Percentiles rank a stretch among this genome's conserved stretches.
Conservation (phyloP, 2,113 vertebrate species). For the Mirza zaza region DNA sequence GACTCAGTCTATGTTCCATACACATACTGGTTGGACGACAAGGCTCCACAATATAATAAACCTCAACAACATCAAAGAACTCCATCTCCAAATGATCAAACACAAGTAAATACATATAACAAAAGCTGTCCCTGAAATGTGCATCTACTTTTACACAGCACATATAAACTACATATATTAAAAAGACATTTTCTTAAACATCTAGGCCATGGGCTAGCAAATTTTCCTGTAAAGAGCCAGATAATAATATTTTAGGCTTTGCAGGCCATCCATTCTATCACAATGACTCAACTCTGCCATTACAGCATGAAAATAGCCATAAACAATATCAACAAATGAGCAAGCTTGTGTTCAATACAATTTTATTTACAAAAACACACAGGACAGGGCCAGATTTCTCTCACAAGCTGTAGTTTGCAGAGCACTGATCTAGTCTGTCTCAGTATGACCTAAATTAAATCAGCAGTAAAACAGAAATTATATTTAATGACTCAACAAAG, state of each 20-base stretch:
- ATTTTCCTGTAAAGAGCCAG: neutral
- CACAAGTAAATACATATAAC: neutral
- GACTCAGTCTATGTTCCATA: neutral
- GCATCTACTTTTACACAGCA: neutral
- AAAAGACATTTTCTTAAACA: neutral
- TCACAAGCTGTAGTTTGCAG: neutral
- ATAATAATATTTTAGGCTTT: neutral
- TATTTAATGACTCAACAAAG: conserved; percentile 2
- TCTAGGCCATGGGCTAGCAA: neutral
- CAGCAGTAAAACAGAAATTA: neutral
- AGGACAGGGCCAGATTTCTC: neutral
- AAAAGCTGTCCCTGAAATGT: conserved; percentile 41
- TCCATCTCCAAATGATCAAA: neutral
- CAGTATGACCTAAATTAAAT: conserved; percentile 39
- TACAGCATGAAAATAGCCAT: neutral
- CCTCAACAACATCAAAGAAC: conserved; percentile 3
- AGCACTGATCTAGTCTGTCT: neutral
- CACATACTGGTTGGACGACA: neutral
- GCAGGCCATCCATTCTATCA: neutral
- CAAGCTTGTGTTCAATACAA: neutral
- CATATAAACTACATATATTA: neutral
- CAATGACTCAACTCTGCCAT: neutral
- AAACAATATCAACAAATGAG: neutral
- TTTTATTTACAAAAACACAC: conserved; percentile 35
- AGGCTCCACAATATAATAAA: neutral